Base-by-base conservation (phyloP, 2,888 invertebrate genomes). In the Apamea monoglypha region DNA sequence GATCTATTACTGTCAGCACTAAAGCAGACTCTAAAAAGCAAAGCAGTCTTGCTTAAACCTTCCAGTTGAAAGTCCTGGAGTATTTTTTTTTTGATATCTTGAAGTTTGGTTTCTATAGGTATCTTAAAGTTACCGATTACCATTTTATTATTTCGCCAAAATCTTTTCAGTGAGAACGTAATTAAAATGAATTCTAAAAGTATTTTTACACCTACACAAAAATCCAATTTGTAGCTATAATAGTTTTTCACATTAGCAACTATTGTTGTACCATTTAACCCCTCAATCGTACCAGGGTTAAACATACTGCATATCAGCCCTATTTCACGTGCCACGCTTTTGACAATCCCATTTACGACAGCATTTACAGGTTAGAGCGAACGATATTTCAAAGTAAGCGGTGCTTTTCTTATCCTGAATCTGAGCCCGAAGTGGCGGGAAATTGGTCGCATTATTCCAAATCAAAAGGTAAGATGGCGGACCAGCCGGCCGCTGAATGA, bases 391-490 rank as follows among this genome's bases (percentile, higher is more conserved):
- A 90, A 86, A 79, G 76, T 86, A 82, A 89, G 81, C 82, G 90
- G 81, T 82, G 81, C 86, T 88, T 88, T 84, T 87, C 86, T 89
- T 88, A 85, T 83, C 87, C 87, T 72, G 68, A 84, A 89, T 88
- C 86, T 87, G 73, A 80, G 86, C 63, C 74, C 80, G 77, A 82
- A 87, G 86, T 85, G 85, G 86, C 86, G 87, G 79, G 85, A 89
- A 90, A 90, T 90, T 90, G 90, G 88, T 77, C 74, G 85, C 88
- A 88, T 90, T 90, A 88, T 88, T 87, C 75, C 81, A 75, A 89
- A 88, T 90, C 88, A 87, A n/a, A n/a, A n/a, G 78, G 82, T 78
- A 78, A 86, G 76, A 80, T 76, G 87, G 80, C 81, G 76, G 61
- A 44, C 80, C 78, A 70, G 69, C 66, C 77, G 76, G 72, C 66